phyloP scores from a whole-genome alignment of 2,113 vertebrate genomes.

The Tylochromis polylepis region DNA sequence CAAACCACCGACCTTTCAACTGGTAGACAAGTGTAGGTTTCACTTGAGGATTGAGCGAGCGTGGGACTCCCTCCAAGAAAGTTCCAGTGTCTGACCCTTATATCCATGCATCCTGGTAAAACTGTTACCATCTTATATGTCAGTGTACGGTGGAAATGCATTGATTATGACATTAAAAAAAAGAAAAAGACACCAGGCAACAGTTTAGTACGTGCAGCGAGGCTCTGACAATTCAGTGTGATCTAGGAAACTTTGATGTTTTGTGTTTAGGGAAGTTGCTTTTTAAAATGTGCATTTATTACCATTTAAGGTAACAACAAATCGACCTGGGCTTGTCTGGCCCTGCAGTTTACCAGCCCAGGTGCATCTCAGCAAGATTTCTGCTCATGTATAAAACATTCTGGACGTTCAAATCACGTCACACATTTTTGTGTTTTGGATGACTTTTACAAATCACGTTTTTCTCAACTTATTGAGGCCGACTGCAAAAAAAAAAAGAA shows the following conservation, averaged over 20 bases:
- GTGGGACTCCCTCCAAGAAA: neutral
- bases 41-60: neutral
- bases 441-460: neutral
- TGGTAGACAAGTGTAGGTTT: neutral
- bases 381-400: neutral
- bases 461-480: neutral
- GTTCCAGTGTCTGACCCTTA: neutral
- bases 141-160: neutral
- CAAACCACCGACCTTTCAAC: neutral
- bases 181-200: neutral
- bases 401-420: neutral
- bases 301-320: neutral
- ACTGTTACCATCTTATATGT: neutral
- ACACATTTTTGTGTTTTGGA: neutral
- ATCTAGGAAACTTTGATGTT: neutral
- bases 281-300: neutral
- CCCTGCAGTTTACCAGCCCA: neutral
- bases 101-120: neutral
- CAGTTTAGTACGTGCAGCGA: rapidly evolving
- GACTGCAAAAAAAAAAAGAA: neutral
- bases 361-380: neutral
- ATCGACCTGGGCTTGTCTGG: neutral
- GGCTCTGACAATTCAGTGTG: neutral
- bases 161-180: neutral
- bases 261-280: neutral